Conservation (phyloP, 2,797 vertebrate species). For the Harpagifer antarcticus region DNA sequence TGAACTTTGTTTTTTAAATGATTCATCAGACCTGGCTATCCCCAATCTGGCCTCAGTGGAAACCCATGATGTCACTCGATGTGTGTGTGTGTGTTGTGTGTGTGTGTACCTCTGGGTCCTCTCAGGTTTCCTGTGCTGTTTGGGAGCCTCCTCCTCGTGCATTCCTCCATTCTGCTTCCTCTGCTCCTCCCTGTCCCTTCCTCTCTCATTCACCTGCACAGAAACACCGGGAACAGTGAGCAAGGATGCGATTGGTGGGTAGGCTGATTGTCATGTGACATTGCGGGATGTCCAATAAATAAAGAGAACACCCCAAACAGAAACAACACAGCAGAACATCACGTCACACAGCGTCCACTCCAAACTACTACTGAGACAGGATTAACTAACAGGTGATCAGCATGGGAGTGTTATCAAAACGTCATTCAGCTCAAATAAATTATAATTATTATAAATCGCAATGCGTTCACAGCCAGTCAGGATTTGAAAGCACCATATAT, state of each 20-base stretch:
- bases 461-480: conserved; percentile 29
- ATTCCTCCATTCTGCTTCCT: conserved; percentile 93
- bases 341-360: conserved; percentile 61
- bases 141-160: conserved; percentile 87
- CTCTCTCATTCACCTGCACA: conserved; percentile 88
- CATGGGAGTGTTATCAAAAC: conserved; percentile 35
- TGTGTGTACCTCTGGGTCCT: conserved; percentile 89
- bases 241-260: background rate
- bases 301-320: conserved; percentile 37
- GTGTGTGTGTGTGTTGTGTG: conserved; percentile 2
- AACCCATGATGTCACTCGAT: conserved; percentile 11
- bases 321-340: conserved; percentile 56
- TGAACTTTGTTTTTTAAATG: conserved; percentile 29
- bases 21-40: conserved; percentile 24
- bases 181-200: conserved; percentile 80
- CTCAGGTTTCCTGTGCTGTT: conserved; percentile 92
- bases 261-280: background rate
- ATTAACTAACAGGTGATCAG: conserved; percentile 56
- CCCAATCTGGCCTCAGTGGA: conserved; percentile 7
- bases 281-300: conserved; percentile 16
- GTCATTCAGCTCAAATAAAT: conserved; percentile 21
- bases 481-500: conserved; percentile 11
- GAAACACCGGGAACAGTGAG: conserved; percentile 29
- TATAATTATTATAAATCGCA: conserved; percentile 18
- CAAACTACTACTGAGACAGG: conserved; percentile 47